These are phyloP conservation scores for Nicator chloris DNA, from an alignment of 2,113 vertebrate species.

Conservation along the genomic window DNA sequence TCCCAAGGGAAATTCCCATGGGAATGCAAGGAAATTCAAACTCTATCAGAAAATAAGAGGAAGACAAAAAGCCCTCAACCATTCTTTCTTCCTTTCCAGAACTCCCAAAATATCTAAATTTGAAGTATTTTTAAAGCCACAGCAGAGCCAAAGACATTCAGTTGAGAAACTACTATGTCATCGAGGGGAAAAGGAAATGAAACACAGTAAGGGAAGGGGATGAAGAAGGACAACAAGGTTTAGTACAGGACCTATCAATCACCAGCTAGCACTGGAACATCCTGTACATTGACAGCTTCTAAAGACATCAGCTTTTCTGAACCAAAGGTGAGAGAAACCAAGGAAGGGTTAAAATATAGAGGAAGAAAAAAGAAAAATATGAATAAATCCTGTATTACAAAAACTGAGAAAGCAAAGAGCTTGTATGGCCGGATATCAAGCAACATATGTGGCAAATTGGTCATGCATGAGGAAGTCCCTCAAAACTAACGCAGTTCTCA, in stretches of 20 bases:
- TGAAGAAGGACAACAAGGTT: not conserved
- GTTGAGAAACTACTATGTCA: not conserved
- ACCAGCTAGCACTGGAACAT: not conserved
- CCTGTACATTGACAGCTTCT: not conserved
- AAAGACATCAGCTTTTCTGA: not conserved
- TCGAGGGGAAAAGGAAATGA: constrained; percentile 62
- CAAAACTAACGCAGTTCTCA: not conserved
- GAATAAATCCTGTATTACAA: not conserved
- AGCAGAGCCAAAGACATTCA: constrained; percentile 19
- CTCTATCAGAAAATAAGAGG: constrained; percentile 39
- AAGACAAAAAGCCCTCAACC: constrained; percentile 20
- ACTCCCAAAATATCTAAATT: not conserved
- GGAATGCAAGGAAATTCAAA: constrained; percentile 63
- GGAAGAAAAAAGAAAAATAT: not conserved
- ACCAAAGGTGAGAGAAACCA: constrained; percentile 30
- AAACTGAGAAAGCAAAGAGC: not conserved
- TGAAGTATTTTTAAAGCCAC: constrained; percentile 44
- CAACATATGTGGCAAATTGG: not conserved
- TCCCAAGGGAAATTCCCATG: constrained; percentile 9
- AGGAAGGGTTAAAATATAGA: constrained; percentile 6
- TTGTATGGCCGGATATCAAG: not conserved
- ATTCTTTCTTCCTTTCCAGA: not conserved
- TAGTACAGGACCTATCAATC: constrained; percentile 30
- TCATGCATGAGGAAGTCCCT: not conserved
- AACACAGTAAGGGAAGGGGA: constrained; percentile 54